Evolutionary conservation across 2,797 vertebrate species (phyloP), one percentile per base, ranked within the genome.

Genomic region (Lacerta agilis): DNA sequence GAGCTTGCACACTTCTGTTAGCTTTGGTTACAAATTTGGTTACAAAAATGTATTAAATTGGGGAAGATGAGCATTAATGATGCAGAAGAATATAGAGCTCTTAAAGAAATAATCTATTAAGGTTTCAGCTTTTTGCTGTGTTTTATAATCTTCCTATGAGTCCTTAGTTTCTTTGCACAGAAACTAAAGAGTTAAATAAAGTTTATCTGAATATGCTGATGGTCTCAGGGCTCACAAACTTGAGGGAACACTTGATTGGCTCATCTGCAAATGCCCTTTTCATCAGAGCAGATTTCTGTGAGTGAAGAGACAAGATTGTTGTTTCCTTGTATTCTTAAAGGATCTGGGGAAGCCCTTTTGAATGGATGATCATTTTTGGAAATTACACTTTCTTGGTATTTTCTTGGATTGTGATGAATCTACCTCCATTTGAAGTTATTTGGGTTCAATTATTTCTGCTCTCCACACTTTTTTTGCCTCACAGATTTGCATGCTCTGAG

Each of bases 371-470:
- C 77, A 55, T 71, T 45, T 83, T 75, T 91, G 69, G 33, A 49
- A 81, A 73, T 83, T 58, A 15, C 80, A 67, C 73, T 64, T 72
- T 33, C 3, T 67, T 85, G 55, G 29, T n/a, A 66, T 96, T 95
- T 90, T 94, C 92, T 96, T 97, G 79, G 96, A 97, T 83, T 97
- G 97, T 95, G 97, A 97, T 95, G 94, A 95, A 93, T 95, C 96
- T 67, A 95, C 95, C 90, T 96, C 97, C 95, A 97, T 97, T 95
- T 96, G 95, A 95, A 96, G 97, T 94, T 97, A 96, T 95, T 97
- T 97, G 86, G 96, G 95, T 97, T 95, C 76, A 90, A 73, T 75
- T 49, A 23, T 55, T 76, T 76, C 55, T 72, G 29, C 9, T 41
- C 36, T 13, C 8, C 10, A 43, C 71, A 73, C 38, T 29, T 85